Evolutionary conservation across 2,113 vertebrate species (phyloP), one percentile per base, ranked within the genome.

Genomic region (Phylloscopus trochiloides): DNA sequence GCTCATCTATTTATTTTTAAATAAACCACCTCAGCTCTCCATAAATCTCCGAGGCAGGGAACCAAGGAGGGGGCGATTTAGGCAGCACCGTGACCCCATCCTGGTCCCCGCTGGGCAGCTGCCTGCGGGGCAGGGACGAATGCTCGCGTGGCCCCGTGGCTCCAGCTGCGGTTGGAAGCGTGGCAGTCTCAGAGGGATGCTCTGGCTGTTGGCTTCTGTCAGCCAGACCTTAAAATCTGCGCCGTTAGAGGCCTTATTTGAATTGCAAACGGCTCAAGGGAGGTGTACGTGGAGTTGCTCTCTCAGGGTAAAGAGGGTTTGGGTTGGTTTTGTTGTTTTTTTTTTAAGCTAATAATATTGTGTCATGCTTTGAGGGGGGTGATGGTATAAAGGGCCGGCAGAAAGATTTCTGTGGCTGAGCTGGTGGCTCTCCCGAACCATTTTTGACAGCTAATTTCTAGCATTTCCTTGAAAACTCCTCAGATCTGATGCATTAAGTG

Each of bases 171-270:
- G 36, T 36, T 78, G 26, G 82, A 28, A 92, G 87, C 66, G 0
- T 9, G 10, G 58, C 0, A 1, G 90, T 94, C 92, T 92, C 93
- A 9, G 73, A 81, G 93, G 93, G 96, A 95, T 91, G 89, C 93
- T 96, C 86, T 65, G 84, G 72, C 89, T 86, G 47, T 73, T 72
- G 91, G 92, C 91, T 92, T 76, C 94, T 91, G 91, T 42, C 92
- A 89, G 83, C 31, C 15, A 92, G 92, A 84, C 94, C 94, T 96
- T 74, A 45, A 87, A 91, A 86, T 36, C 95, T 57, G 68, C 6
- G 31, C 89, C 17, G 1, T 57, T 9, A 3, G 4, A 34, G 38
- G 28, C 13, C 87, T 85, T 58, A 94, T 95, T 96, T 87, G 89
- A 91, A 95, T 92, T 89, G 89, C 93, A 94, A 95, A 91, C 34